Evolutionary conservation across 1,140 invertebrate species (phyloP).

Genomic region (Drosophila takahashii): DNA sequence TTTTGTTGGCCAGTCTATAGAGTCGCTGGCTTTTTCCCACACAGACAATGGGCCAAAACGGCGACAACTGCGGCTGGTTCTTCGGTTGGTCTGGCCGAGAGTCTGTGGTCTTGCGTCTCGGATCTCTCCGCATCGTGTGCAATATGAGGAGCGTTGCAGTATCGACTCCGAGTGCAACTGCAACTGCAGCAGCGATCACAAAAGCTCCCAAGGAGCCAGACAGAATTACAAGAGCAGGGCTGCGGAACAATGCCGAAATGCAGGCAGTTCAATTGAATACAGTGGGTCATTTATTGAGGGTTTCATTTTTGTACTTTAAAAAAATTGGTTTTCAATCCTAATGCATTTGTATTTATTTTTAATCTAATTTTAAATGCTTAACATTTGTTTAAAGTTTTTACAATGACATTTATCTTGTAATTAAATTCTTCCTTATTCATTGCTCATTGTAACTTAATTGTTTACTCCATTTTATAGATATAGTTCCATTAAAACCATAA

Average conservation of each 20-base stretch:
- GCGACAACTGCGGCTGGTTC: slow-evolving; percentile 45
- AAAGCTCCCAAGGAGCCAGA: slow-evolving; percentile 70
- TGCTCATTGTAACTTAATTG: no score
- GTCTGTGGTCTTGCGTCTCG: slow-evolving; percentile 19
- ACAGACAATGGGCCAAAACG: slow-evolving; percentile 74
- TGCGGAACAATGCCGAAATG: slow-evolving; percentile 69
- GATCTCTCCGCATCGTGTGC: slow-evolving; percentile 29
- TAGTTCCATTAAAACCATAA: no score
- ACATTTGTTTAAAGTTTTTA: no score
- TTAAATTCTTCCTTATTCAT: no score
- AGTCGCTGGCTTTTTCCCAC: slow-evolving; percentile 76
- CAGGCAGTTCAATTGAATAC: slow-evolving; percentile 73
- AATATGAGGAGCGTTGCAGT: slow-evolving; percentile 31
- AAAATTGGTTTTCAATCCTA: no score
- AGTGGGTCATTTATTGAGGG: slow-evolving; percentile 60
- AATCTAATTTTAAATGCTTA: no score
- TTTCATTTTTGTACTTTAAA: no score
- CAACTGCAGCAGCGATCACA: slow-evolving; percentile 49
- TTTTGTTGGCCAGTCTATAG: slow-evolving; percentile 39
- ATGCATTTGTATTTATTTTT: no score
- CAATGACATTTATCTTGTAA: no score
- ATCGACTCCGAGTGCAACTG: slow-evolving; percentile 20
- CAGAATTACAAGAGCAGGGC: slow-evolving; percentile 74
- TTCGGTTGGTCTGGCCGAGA: slow-evolving; percentile 18
- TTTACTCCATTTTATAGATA: no score